Evolutionary conservation across 2,797 vertebrate genomes (phyloP).

Genomic region (Aeoliscus strigatus): DNA sequence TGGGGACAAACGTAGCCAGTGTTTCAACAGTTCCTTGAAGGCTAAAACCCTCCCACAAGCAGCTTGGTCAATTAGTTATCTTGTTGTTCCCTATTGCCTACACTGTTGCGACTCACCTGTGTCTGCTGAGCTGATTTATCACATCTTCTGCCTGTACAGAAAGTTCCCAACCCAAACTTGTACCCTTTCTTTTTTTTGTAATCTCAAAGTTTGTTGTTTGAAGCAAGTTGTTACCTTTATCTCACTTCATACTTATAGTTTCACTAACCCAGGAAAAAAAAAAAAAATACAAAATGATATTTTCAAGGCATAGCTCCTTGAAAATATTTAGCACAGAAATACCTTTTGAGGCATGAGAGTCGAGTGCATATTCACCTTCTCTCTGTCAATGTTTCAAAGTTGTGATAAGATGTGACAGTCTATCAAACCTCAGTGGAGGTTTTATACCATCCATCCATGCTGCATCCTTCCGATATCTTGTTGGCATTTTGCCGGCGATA

Average conservation of each 20-base stretch:
- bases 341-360: constrained; percentile 61
- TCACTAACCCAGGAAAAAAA: constrained; percentile 48
- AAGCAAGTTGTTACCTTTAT: constrained; percentile 53
- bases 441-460: constrained; percentile 61
- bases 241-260: constrained; percentile 55
- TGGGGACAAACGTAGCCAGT: too few species aligned
- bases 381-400: constrained; percentile 67
- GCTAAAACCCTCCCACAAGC: too few species aligned
- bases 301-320: constrained; percentile 59
- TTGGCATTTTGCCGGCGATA: constrained; percentile 71
- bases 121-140: constrained; percentile 25
- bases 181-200: constrained; percentile 28
- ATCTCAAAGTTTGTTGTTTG: constrained; percentile 57
- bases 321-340: constrained; percentile 65
- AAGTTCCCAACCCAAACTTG: constrained; percentile 57
- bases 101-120: constrained; percentile 6
- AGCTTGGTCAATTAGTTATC: too few species aligned
- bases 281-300: constrained; percentile 57
- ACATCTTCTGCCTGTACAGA: constrained; percentile 16
- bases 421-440: constrained; percentile 69
- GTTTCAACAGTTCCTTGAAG: too few species aligned
- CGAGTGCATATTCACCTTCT: constrained; percentile 50
- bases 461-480: constrained; percentile 67
- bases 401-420: constrained; percentile 76
- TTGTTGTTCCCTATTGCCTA: too few species aligned